A percentile compares a stretch with the other conserved stretches of the same genome.
phyloP scores from a whole-genome alignment of 2,113 vertebrate species.

The Ptilonorhynchus violaceus region DNA sequence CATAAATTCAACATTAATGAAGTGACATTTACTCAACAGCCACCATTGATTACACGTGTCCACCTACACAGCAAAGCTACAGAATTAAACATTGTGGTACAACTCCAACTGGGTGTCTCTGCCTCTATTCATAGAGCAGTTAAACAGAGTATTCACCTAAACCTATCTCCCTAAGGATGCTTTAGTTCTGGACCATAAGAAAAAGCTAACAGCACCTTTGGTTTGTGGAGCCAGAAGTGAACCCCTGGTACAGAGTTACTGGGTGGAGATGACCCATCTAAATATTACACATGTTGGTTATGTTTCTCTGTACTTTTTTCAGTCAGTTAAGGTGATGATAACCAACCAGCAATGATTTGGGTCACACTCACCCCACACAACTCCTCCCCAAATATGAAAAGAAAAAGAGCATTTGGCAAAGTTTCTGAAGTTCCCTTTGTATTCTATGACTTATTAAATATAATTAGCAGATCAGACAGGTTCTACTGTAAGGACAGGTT shows the following conservation, averaged over 20 bases:
- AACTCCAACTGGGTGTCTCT: neutral
- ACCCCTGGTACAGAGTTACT: neutral
- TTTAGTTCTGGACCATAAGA: neutral
- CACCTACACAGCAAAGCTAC: neutral
- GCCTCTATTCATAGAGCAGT: neutral
- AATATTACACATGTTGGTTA: neutral
- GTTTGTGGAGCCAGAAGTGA: neutral
- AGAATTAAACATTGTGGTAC: neutral
- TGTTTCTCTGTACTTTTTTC: neutral
- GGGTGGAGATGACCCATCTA: neutral
- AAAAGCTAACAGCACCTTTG: neutral
- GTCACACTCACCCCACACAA: neutral
- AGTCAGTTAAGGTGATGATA: neutral
- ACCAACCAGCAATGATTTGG: neutral
- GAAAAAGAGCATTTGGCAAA: neutral
- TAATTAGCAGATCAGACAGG: neutral
- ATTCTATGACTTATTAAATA: neutral
- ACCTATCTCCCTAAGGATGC: neutral
- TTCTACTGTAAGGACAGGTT: neutral
- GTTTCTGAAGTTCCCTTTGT: neutral
- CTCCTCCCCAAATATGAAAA: neutral
- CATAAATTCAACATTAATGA: neutral
- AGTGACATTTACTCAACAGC: neutral
- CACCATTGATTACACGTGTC: neutral
- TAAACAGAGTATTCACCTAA: neutral